Evolutionary conservation across 2,888 invertebrate genomes (phyloP).

Genomic region (Lepeophtheirus nordmannii): DNA sequence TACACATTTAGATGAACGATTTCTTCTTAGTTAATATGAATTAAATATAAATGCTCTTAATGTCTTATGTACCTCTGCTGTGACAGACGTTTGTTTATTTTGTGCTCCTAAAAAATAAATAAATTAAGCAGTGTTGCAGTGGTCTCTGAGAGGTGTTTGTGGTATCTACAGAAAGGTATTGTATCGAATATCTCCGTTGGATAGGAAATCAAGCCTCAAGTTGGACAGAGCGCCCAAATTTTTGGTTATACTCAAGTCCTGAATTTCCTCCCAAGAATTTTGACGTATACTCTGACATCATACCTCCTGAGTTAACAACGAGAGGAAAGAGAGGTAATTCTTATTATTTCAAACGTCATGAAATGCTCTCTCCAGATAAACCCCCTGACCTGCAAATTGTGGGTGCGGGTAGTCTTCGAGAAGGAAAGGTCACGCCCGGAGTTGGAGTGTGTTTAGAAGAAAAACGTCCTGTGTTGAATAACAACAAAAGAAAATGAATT

Average conservation of each 20-base stretch:
- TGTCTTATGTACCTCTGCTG: neutral
- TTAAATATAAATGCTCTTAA: too few relatives aligned
- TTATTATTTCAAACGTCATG: neutral
- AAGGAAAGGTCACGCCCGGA: neutral
- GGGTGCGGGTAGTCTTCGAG: neutral
- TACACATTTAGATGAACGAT: too few relatives aligned
- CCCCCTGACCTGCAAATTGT: neutral
- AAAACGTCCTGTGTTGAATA: too few relatives aligned
- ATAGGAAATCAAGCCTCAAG: neutral
- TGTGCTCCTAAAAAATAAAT: neutral
- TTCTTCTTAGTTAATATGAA: too few relatives aligned
- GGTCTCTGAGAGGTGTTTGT: neutral
- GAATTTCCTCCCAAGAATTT: neutral
- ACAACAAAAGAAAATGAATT: too few relatives aligned
- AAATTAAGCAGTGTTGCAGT: conserved; percentile 1
- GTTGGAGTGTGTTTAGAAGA: too few relatives aligned
- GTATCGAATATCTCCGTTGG: neutral
- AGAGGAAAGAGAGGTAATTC: neutral
- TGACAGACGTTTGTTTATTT: neutral
- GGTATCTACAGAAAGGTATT: conserved; percentile 2
- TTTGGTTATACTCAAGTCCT: neutral
- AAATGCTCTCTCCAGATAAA: neutral
- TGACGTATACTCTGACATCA: neutral
- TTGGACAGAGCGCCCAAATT: neutral
- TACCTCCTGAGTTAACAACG: neutral